Evolutionary conservation across 2,113 vertebrate genomes (phyloP).

Genomic region (Montifringilla adamsi): DNA sequence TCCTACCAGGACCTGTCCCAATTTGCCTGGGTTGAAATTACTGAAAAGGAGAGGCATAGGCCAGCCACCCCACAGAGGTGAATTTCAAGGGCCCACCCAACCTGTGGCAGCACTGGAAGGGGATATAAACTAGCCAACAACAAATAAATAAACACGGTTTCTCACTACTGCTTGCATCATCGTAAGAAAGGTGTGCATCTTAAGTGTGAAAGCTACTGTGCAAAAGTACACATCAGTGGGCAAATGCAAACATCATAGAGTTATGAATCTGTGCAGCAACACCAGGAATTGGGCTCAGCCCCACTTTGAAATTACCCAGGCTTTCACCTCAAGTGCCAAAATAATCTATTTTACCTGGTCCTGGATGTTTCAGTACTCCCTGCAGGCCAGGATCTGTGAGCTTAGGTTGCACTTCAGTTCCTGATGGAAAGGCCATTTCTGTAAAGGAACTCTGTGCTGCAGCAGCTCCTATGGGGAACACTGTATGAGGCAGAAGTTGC

Average conservation of each 20-base stretch:
- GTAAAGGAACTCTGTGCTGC: background rate
- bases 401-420: background rate
- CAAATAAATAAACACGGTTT: background rate
- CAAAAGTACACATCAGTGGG: background rate
- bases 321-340: background rate
- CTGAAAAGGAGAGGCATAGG: background rate
- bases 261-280: background rate
- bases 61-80: background rate
- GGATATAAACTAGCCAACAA: background rate
- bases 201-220: background rate
- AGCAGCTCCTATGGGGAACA: background rate
- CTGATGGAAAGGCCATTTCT: background rate
- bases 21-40: background rate
- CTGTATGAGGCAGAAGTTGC: background rate
- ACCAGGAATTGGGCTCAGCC: background rate
- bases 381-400: background rate
- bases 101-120: background rate
- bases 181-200: background rate
- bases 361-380: background rate
- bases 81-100: background rate
- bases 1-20: background rate
- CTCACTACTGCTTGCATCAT: background rate
- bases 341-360: background rate
- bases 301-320: background rate
- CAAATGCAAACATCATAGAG: background rate